Conservation (phyloP, 2,888 invertebrate species). For the Adelphocoris suturalis region DNA sequence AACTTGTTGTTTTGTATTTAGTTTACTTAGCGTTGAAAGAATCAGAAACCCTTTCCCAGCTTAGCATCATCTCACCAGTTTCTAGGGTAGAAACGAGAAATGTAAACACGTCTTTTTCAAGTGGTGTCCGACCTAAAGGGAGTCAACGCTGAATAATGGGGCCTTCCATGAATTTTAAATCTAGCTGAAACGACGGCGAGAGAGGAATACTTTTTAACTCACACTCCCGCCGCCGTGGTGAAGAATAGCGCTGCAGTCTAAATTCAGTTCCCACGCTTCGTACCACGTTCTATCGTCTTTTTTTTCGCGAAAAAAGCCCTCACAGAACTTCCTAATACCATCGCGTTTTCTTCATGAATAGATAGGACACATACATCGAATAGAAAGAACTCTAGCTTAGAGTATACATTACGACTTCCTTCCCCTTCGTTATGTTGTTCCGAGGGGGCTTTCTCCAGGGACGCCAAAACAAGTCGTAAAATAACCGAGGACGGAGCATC, state of each 20-base stretch:
- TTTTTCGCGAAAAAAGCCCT: neutral
- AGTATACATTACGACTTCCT: neutral
- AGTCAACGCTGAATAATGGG: slow-evolving; percentile 22
- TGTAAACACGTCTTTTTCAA: slow-evolving; percentile 20
- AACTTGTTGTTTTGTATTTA: neutral
- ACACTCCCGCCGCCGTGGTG: neutral
- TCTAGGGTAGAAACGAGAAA: neutral
- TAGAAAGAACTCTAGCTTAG: neutral
- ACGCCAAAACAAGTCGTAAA: slow-evolving; percentile 36
- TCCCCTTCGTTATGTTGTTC: neutral
- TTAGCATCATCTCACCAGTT: neutral
- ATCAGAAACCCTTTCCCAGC: neutral
- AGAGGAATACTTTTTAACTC: neutral
- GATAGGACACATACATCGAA: neutral
- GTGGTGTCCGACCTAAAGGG: neutral
- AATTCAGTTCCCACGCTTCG: neutral
- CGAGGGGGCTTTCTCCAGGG: neutral
- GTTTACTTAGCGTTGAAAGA: slow-evolving; percentile 14
- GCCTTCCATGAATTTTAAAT: slow-evolving; percentile 18
- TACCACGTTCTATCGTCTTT: neutral
- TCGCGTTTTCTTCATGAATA: slow-evolving; percentile 1
- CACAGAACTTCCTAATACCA: neutral
- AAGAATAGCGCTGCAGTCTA: neutral
- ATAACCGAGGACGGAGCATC: neutral
- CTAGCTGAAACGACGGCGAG: neutral